A percentile compares a stretch with the other conserved stretches of the same genome.
These are phyloP conservation scores for Siniperca obscura DNA, from an alignment of 2,797 vertebrate genomes.

Conservation along the genomic window DNA sequence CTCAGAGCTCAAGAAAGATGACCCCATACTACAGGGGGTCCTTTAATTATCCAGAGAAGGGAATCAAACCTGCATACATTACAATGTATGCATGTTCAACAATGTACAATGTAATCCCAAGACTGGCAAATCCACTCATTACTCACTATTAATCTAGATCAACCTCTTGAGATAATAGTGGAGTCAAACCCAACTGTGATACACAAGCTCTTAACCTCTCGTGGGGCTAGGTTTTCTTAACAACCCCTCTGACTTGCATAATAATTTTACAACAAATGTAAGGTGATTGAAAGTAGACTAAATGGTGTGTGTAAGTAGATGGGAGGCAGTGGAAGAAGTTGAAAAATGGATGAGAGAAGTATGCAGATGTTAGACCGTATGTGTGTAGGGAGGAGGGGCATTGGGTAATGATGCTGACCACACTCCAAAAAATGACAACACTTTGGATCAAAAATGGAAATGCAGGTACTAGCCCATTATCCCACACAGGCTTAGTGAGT, in stretches of 20 bases:
- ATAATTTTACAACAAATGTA: slow-evolving; percentile 30
- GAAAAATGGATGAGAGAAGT: background rate
- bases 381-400: background rate
- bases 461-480: slow-evolving; percentile 1
- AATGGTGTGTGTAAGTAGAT: slow-evolving; percentile 25
- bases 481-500: slow-evolving; percentile 10
- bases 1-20: background rate
- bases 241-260: slow-evolving; percentile 26
- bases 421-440: slow-evolving; percentile 23
- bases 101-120: slow-evolving; percentile 23
- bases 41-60: slow-evolving; percentile 30
- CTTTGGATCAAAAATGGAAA: slow-evolving; percentile 38
- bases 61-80: slow-evolving; percentile 28
- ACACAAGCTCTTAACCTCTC: slow-evolving; percentile 27
- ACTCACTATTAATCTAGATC: slow-evolving; percentile 17
- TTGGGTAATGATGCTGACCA: slow-evolving; percentile 14
- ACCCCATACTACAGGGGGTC: slow-evolving; percentile 6
- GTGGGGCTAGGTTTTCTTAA: slow-evolving; percentile 23
- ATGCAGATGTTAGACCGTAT: background rate
- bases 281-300: slow-evolving; percentile 18
- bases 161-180: slow-evolving; percentile 16
- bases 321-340: background rate
- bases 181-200: slow-evolving; percentile 15
- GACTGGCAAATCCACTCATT: slow-evolving; percentile 22
- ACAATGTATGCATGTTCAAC: background rate